These are phyloP conservation scores for Macaria notata DNA, from an alignment of 2,888 invertebrate genomes.

Conservation along the genomic window DNA sequence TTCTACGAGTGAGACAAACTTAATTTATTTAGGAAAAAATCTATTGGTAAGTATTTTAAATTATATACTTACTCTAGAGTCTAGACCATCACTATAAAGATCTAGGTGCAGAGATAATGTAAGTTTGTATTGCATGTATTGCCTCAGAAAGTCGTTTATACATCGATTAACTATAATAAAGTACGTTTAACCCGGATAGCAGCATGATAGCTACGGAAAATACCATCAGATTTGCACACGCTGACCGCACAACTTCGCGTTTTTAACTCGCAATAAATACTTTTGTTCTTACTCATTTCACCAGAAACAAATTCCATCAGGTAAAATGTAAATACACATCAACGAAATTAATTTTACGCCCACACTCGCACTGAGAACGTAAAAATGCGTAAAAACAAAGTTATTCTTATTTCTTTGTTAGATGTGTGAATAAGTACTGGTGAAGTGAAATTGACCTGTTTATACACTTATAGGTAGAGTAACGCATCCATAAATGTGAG, in stretches of 20 bases:
- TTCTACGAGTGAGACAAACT: too few species aligned
- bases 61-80: too few species aligned
- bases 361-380: slow-evolving; percentile 39
- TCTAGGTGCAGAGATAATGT: too few species aligned
- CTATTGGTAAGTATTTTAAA: too few species aligned
- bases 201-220: slow-evolving; percentile 29
- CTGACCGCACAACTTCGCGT: slow-evolving; percentile 26
- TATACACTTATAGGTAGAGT: slow-evolving; percentile 35
- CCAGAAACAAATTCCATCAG: slow-evolving; percentile 67
- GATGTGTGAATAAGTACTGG: slow-evolving; percentile 27
- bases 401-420: slow-evolving; percentile 46
- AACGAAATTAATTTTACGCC: slow-evolving; percentile 57
- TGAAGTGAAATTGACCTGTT: slow-evolving; percentile 28
- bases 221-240: slow-evolving; percentile 41
- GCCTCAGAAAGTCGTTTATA: neutral
- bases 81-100: too few species aligned
- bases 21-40: too few species aligned
- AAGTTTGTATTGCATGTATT: neutral
- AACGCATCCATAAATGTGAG: slow-evolving; percentile 35
- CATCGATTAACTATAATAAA: slow-evolving; percentile 14
- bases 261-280: slow-evolving; percentile 47
- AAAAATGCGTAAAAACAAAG: slow-evolving; percentile 49
- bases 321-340: slow-evolving; percentile 58
- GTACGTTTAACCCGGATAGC: slow-evolving; percentile 10
- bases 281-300: slow-evolving; percentile 64